These are phyloP conservation scores for Cepphus grylle DNA, from an alignment of 2,113 vertebrate genomes.

Conservation along the genomic window DNA sequence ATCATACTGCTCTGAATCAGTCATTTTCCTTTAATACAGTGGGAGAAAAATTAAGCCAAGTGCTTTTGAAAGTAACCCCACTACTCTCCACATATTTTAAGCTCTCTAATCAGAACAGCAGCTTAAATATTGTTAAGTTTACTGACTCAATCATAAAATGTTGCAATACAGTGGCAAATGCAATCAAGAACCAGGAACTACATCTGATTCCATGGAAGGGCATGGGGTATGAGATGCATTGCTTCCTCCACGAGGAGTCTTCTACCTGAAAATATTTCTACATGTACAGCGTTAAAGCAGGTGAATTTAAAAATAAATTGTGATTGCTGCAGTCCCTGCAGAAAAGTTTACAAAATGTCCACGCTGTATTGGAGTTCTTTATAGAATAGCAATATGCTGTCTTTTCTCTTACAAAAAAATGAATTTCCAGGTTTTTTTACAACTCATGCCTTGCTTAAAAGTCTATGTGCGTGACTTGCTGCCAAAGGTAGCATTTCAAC, in stretches of 20 bases:
- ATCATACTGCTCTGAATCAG: background rate
- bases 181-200: conserved; percentile 33
- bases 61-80: background rate
- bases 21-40: background rate
- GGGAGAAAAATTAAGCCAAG: conserved; percentile 16
- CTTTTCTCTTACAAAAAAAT: background rate
- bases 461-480: background rate
- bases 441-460: background rate
- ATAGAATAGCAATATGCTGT: background rate
- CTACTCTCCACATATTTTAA: background rate
- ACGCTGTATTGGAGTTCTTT: background rate
- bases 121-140: conserved; percentile 49
- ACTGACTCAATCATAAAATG: conserved; percentile 56
- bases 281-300: background rate
- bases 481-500: background rate
- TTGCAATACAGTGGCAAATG: conserved; percentile 32
- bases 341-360: background rate
- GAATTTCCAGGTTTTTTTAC: background rate
- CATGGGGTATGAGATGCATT: background rate
- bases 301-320: background rate
- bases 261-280: background rate
- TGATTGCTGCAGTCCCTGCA: background rate
- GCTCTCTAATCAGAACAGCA: conserved; percentile 31
- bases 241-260: background rate
- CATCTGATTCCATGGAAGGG: background rate